Evolutionary conservation across 2,113 vertebrate genomes (phyloP).

Genomic region (Coryphaenoides rupestris): DNA sequence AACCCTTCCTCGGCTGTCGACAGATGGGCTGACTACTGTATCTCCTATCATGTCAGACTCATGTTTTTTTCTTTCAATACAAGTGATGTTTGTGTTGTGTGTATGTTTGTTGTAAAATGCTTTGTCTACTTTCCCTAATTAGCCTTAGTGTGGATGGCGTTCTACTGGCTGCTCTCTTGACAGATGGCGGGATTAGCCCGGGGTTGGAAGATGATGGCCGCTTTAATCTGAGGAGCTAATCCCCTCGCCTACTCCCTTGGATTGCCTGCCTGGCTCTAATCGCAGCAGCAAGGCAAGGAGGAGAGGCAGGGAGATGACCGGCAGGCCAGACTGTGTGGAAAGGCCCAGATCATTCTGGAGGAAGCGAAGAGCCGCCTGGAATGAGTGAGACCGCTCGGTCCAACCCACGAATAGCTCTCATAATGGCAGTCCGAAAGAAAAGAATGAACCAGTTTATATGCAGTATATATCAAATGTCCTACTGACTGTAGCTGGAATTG

Average conservation of each 20-base stretch:
- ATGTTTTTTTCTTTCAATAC: too few species aligned
- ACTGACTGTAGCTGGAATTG: too few species aligned
- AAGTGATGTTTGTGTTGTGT: too few species aligned
- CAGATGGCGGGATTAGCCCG: conserved; percentile 76
- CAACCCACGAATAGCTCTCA: too few species aligned
- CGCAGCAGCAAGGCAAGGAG: conserved; percentile 34
- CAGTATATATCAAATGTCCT: too few species aligned
- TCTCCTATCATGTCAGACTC: too few species aligned
- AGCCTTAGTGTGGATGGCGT: conserved; percentile 45
- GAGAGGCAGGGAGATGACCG: conserved; percentile 39
- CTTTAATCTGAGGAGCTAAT: conserved; percentile 75
- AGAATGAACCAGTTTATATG: too few species aligned
- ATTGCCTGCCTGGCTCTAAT: conserved; percentile 61
- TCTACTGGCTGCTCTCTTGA: conserved; percentile 71
- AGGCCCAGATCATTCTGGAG: conserved; percentile 38
- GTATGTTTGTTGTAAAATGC: too few species aligned
- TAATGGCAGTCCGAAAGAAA: too few species aligned
- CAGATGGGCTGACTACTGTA: too few species aligned
- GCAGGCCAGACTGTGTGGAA: conserved; percentile 21
- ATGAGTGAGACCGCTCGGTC: not conserved
- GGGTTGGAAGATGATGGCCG: conserved; percentile 62
- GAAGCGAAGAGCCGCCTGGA: conserved; percentile 20
- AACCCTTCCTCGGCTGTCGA: too few species aligned
- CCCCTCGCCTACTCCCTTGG: conserved; percentile 41
- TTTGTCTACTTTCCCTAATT: conserved; percentile 46